Evolutionary conservation across 2,797 vertebrate species (phyloP).

Genomic region (Pseudomugil gertrudae): DNA sequence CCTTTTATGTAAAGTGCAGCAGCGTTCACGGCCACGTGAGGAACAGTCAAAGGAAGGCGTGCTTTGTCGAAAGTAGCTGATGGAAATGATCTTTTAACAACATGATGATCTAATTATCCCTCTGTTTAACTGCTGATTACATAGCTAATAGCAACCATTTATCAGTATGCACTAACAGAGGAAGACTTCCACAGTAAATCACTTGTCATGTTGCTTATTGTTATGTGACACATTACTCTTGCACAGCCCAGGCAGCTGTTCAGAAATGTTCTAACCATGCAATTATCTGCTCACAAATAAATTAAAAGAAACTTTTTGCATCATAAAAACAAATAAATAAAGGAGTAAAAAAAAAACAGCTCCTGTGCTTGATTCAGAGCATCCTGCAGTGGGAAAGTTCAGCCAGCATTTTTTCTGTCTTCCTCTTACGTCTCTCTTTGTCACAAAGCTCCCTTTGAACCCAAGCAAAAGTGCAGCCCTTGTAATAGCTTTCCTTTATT

Average conservation of each 20-base stretch:
- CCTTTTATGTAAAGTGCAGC: conserved; percentile 28
- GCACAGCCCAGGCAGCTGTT: conserved; percentile 16
- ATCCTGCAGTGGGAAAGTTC: conserved; percentile 29
- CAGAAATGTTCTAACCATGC: background rate
- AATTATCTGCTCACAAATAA: background rate
- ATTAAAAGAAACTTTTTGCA: background rate
- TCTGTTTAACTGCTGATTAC: conserved; percentile 54
- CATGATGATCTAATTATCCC: conserved; percentile 74
- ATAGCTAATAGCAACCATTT: conserved; percentile 64
- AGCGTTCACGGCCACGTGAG: conserved; percentile 55
- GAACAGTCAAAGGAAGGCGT: conserved; percentile 49
- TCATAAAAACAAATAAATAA: conserved; percentile 11
- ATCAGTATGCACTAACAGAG: conserved; percentile 57
- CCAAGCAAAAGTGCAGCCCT: conserved; percentile 9
- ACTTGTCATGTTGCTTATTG: conserved; percentile 32
- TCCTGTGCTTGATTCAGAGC: conserved; percentile 21
- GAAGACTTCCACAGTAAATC: conserved; percentile 44
- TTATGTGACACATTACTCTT: conserved; percentile 22
- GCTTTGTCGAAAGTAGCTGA: conserved; percentile 46
- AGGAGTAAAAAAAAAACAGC: background rate
- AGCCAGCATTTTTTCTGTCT: conserved; percentile 35
- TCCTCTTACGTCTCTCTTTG: background rate
- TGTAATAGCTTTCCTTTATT: conserved; percentile 12
- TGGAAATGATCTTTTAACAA: conserved; percentile 69
- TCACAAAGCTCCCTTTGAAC: conserved; percentile 31